Conservation (phyloP, 2,113 vertebrate genomes). For the Dermatemys mawii region DNA sequence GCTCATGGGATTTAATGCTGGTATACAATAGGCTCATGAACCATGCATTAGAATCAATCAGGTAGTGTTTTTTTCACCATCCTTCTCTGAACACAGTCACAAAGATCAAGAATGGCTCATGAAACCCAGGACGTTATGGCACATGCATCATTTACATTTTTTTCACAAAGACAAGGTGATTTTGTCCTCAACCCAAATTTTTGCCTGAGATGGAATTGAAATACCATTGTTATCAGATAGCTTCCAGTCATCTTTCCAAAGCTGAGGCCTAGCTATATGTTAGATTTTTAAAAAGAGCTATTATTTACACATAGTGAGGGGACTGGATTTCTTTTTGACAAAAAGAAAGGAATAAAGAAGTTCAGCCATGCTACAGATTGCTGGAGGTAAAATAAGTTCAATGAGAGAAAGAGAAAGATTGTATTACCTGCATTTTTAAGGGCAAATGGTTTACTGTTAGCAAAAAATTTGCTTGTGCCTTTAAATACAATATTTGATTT, state of each 20-base stretch:
- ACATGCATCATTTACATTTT: neutral
- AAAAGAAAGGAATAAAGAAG: too few relatives aligned
- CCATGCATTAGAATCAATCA: neutral
- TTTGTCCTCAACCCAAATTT: neutral
- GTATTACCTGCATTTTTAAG: neutral
- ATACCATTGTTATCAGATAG: neutral
- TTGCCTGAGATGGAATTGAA: neutral
- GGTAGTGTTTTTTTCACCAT: slow-evolving; percentile 21
- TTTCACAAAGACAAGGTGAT: slow-evolving; percentile 25
- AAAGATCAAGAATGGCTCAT: slow-evolving; percentile 21
- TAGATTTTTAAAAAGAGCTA: neutral
- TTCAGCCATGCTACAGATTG: too few relatives aligned
- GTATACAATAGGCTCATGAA: neutral
- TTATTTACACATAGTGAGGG: neutral
- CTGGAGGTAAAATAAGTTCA: neutral
- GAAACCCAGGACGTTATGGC: neutral
- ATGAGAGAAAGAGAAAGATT: neutral
- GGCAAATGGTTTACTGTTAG: neutral
- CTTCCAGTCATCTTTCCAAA: too few relatives aligned
- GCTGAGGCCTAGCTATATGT: neutral
- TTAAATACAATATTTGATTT: neutral
- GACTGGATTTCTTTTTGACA: too few relatives aligned
- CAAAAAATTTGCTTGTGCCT: neutral
- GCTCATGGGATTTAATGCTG: neutral
- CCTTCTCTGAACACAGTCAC: neutral